Evolutionary conservation across 2,888 invertebrate species (phyloP).

Genomic region (Drosophila siamana): DNA sequence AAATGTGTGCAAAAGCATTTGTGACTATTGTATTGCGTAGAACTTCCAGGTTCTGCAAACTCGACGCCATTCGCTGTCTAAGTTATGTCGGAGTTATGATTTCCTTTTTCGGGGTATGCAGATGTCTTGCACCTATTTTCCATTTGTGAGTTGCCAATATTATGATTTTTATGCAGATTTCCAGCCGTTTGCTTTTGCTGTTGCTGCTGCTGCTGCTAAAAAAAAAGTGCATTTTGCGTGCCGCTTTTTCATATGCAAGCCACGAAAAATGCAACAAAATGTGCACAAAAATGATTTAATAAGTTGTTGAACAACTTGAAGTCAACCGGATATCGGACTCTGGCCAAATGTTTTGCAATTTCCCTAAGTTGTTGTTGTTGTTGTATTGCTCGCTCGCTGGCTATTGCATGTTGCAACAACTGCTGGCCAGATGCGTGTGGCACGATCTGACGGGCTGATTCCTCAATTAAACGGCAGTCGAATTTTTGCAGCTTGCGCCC

Average conservation of each 20-base stretch:
- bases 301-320: constrained; percentile 61
- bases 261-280: constrained; percentile 39
- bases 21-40: too few species aligned
- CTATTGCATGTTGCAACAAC: constrained; percentile 53
- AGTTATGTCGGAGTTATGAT: constrained; percentile 9
- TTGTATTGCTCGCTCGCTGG: constrained; percentile 3
- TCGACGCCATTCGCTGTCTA: neutral
- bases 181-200: neutral
- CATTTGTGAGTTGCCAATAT: constrained; percentile 23
- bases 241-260: constrained; percentile 6
- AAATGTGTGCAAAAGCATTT: too few species aligned
- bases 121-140: neutral
- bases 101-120: constrained; percentile 23
- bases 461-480: constrained; percentile 57
- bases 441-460: constrained; percentile 40
- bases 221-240: constrained; percentile 13
- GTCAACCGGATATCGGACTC: constrained; percentile 61
- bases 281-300: constrained; percentile 65
- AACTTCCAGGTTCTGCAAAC: neutral
- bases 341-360: constrained; percentile 64
- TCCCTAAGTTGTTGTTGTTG: constrained; percentile 54
- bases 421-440: constrained; percentile 59
- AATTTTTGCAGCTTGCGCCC: constrained; percentile 45
- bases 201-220: neutral
- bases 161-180: constrained; percentile 9